Conservation (phyloP, 2,888 invertebrate species). For the Cryptocephalus moraei region DNA sequence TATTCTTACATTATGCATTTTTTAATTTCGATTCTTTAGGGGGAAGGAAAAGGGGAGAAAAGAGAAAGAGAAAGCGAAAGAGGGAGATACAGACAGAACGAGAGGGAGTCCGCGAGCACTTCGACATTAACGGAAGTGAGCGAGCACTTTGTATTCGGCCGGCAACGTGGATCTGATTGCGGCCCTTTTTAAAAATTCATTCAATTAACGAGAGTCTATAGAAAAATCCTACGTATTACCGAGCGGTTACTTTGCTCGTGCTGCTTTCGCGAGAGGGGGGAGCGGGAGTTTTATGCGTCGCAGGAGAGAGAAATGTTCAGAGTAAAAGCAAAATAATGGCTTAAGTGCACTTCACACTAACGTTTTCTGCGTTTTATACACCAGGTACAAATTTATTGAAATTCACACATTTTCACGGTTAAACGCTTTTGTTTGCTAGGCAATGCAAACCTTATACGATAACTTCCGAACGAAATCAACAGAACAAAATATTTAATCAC, state of each 20-base stretch:
- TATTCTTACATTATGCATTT: conserved; percentile 18
- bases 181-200: conserved; percentile 18
- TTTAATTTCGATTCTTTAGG: conserved; percentile 13
- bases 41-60: conserved; percentile 1
- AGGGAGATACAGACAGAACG: too few species aligned
- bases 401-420: too few species aligned
- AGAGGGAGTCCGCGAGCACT: conserved; percentile 1
- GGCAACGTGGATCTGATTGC: conserved; percentile 14
- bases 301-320: neutral
- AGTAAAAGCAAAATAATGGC: too few species aligned
- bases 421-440: too few species aligned
- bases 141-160: conserved; percentile 14
- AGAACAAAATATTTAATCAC: too few species aligned
- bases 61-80: too few species aligned
- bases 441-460: too few species aligned
- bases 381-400: too few species aligned
- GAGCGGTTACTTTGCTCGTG: too few species aligned
- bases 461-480: too few species aligned
- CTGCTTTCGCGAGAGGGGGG: neutral
- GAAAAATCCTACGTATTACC: conserved; percentile 1
- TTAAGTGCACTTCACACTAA: too few species aligned
- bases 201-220: conserved; percentile 11
- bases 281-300: neutral
- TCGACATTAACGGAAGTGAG: conserved; percentile 10
- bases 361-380: too few species aligned